A percentile compares a stretch with the other conserved stretches of the same genome.
Evolutionary conservation across 2,797 vertebrate genomes (phyloP).

Genomic region (Odontamblyopus lacepedii): DNA sequence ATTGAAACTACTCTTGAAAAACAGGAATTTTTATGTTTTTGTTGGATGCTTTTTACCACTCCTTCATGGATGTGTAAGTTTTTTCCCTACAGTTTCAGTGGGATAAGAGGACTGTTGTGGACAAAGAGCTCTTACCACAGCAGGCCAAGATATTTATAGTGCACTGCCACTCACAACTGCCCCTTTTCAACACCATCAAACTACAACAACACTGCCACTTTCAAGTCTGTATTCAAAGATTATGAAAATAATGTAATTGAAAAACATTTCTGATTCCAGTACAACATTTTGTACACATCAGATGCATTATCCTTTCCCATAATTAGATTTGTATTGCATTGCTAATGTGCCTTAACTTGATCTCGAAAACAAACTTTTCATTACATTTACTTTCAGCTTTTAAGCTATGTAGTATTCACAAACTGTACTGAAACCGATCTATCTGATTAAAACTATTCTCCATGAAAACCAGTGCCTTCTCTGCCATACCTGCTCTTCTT

Average conservation of each 20-base stretch:
- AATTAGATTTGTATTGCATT: too few relatives aligned
- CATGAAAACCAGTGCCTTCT: not conserved
- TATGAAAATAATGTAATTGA: not conserved
- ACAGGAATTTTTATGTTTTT: not conserved
- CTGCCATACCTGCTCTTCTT: slow-evolving; percentile 63
- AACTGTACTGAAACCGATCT: not conserved
- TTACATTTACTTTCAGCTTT: not conserved
- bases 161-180: slow-evolving; percentile 14
- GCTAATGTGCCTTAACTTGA: too few relatives aligned
- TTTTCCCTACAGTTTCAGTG: not conserved
- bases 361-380: not conserved
- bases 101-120: not conserved
- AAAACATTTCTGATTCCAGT: too few relatives aligned
- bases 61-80: not conserved
- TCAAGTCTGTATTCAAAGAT: not conserved
- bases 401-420: not conserved
- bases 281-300: too few relatives aligned
- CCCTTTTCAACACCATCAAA: not conserved
- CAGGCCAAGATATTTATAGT: slow-evolving; percentile 1
- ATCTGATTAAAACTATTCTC: not conserved
- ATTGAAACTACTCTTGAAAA: not conserved
- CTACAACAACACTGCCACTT: slow-evolving; percentile 5
- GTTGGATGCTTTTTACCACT: not conserved
- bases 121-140: slow-evolving; percentile 5
- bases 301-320: too few relatives aligned